Evolutionary conservation across 2,888 invertebrate genomes (phyloP).

Genomic region (Nomada flava): DNA sequence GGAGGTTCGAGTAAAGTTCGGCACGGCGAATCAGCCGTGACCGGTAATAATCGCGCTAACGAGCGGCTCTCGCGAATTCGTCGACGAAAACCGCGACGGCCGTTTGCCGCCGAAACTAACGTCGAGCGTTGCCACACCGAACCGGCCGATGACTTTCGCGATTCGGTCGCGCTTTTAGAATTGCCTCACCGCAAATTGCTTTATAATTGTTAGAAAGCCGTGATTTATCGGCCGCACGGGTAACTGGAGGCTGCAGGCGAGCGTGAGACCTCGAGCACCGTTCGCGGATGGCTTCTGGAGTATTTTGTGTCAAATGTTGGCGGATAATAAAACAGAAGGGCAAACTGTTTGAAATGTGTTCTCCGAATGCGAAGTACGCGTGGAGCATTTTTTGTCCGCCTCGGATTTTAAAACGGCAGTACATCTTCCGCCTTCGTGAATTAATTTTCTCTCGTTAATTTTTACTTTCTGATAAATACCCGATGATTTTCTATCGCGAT

Average conservation of each 20-base stretch:
- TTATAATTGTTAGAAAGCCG: constrained; percentile 13
- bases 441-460: no score
- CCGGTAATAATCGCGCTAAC: constrained; percentile 74
- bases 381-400: no score
- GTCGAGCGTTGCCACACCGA: background rate
- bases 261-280: background rate
- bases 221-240: background rate
- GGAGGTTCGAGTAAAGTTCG: constrained; percentile 28
- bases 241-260: background rate
- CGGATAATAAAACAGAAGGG: no score
- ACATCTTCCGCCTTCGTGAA: no score
- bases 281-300: no score
- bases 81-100: background rate
- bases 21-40: constrained; percentile 67
- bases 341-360: no score
- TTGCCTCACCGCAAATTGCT: background rate
- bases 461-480: no score
- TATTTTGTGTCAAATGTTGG: no score
- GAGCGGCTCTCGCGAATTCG: constrained; percentile 54
- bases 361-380: no score
- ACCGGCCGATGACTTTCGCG: background rate
- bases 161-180: background rate
- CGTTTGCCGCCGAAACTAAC: background rate
- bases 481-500: no score
- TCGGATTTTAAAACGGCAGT: no score